These are phyloP conservation scores for Tromatobia lineatoria DNA, from an alignment of 2,888 invertebrate genomes.

Conservation along the genomic window DNA sequence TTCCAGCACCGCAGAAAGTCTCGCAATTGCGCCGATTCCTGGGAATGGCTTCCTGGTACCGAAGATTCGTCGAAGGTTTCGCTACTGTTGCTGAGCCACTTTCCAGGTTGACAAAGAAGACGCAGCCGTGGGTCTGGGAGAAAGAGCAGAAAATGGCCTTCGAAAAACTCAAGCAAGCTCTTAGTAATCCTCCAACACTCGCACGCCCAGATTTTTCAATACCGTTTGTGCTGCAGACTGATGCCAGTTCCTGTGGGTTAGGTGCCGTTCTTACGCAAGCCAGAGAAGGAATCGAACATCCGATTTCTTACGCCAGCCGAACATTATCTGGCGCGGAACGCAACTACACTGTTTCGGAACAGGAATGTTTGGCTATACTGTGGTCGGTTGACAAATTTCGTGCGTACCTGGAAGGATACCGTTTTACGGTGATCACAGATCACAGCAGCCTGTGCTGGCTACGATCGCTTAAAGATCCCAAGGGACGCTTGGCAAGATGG, in stretches of 20 bases:
- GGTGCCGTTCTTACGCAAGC: constrained; percentile 53
- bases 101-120: constrained; percentile 65
- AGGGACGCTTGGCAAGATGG: constrained; percentile 62
- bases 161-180: background rate
- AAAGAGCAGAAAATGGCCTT: background rate
- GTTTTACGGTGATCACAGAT: constrained; percentile 74
- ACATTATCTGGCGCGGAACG: constrained; percentile 51
- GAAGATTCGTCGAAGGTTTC: constrained; percentile 70
- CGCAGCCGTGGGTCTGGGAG: constrained; percentile 27
- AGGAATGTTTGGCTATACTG: constrained; percentile 72
- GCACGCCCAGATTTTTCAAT: constrained; percentile 40
- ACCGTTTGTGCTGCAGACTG: constrained; percentile 68
- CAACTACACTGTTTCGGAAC: constrained; percentile 67
- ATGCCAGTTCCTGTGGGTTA: constrained; percentile 66
- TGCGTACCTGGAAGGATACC: constrained; percentile 71
- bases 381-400: constrained; percentile 71
- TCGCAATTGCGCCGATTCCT: constrained; percentile 71
- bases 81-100: constrained; percentile 63
- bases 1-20: constrained; percentile 38
- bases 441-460: constrained; percentile 72
- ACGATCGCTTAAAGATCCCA: constrained; percentile 68
- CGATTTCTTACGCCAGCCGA: constrained; percentile 66
- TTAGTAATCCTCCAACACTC: background rate
- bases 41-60: too few species aligned
- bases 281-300: constrained; percentile 47